Conservation (phyloP, 2,888 invertebrate species). For the Dermolepida albohirtum region DNA sequence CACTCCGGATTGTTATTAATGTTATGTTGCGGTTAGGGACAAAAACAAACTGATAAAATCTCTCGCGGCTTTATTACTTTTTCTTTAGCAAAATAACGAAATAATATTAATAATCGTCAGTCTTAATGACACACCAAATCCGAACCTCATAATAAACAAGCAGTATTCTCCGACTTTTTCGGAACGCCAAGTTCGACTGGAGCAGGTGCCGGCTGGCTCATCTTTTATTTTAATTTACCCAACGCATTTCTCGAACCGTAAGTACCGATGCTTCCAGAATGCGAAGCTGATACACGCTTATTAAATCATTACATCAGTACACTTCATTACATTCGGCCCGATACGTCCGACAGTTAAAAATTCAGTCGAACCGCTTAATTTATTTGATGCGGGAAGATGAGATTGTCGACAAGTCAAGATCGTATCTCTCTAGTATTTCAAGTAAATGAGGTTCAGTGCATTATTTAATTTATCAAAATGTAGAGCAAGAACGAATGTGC, state of each 20-base stretch:
- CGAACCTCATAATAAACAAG: slow-evolving; percentile 34
- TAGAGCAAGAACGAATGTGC: too few species aligned
- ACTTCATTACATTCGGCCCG: too few species aligned
- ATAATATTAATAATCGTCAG: slow-evolving; percentile 40
- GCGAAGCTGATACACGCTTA: slow-evolving; percentile 1
- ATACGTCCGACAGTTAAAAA: too few species aligned
- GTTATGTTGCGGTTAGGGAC: slow-evolving; percentile 25
- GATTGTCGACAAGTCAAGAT: too few species aligned
- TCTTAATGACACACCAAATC: slow-evolving; percentile 41
- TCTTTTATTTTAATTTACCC: slow-evolving; percentile 26
- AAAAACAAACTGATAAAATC: slow-evolving; percentile 34
- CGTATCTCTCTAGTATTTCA: too few species aligned
- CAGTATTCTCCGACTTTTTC: slow-evolving; percentile 33
- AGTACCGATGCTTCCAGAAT: background rate
- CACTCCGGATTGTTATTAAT: slow-evolving; percentile 23
- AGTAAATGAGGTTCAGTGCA: too few species aligned
- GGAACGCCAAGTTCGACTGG: slow-evolving; percentile 1
- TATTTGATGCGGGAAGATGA: too few species aligned
- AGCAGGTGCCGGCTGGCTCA: slow-evolving; percentile 23
- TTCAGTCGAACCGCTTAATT: too few species aligned
- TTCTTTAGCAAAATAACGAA: slow-evolving; percentile 25
- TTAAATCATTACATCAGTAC: slow-evolving; percentile 3
- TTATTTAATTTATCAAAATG: too few species aligned
- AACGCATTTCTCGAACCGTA: slow-evolving; percentile 25
- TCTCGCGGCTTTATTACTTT: slow-evolving; percentile 32